Evolutionary conservation across 2,888 invertebrate genomes (phyloP), one percentile per base, ranked within the genome.

Genomic region (Diloba caeruleocephala): DNA sequence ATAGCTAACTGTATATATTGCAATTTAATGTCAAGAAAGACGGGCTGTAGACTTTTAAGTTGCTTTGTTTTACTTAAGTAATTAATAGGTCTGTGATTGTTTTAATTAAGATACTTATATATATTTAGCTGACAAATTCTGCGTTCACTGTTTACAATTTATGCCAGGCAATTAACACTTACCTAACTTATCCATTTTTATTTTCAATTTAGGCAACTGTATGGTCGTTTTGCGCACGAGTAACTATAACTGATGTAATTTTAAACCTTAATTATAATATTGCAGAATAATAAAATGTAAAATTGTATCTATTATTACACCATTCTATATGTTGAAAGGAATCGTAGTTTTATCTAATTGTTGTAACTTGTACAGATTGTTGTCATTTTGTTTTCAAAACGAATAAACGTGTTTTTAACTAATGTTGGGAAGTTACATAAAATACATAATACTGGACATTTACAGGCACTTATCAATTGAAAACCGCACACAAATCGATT

Each of bases 401-500:
- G 39, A 41, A 66, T 14, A 43, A 62, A 60, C 57, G 45, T 37
- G 53, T 42, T 46, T 42, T 39, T 57, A 42, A n/a, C 9, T 23
- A 19, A 42, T 37, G 6, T 45, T 52, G 26, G 12, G 14, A 23
- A 29, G 43, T 61, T 54, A 49, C 33, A 46, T 57, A 53, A 56
- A 52, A 23, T 19, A 29, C 15, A 41, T 56, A 57, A 54, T 32
- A 46, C n/a, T 37, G 19, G 2, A 21, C 23, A 52, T 38, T 37
- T 50, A 23, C 33, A 49, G 10, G n/a, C 29, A 28, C 4, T 21
- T 45, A 67, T 36, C 44, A 44, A 55, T 48, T 33, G 13, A 50
- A 48, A 59, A 44, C 36, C 26, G 13, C 19, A 50, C 36, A 21
- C 31, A 55, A 58, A 54, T 57, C 54, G 28, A 66, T 69, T 57